phyloP scores from a whole-genome alignment of 2,113 vertebrate species.

The Seriola aureovittata region DNA sequence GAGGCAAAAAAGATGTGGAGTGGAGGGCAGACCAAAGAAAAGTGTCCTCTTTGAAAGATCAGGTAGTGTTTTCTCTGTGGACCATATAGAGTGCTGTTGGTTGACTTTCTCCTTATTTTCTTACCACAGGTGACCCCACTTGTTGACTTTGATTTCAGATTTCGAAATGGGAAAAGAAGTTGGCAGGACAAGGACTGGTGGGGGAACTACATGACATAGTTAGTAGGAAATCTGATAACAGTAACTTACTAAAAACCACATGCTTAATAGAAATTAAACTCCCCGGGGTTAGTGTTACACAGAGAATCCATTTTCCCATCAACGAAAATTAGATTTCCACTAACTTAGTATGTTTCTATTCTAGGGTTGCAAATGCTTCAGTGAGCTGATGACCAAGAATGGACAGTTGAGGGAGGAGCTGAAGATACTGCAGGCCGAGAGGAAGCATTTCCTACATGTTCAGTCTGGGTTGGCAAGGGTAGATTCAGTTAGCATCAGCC shows the following conservation, averaged over 20 bases:
- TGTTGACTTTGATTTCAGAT: constrained; percentile 39
- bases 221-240: constrained; percentile 10
- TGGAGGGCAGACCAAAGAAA: constrained; percentile 14
- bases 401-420: constrained; percentile 46
- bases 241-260: neutral
- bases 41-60: constrained; percentile 20
- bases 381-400: constrained; percentile 37
- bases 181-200: neutral
- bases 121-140: neutral
- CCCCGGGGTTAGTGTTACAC: constrained; percentile 24
- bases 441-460: constrained; percentile 34
- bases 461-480: constrained; percentile 24
- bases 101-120: neutral
- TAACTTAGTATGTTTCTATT: constrained; percentile 7
- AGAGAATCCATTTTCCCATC: neutral
- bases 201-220: neutral
- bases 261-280: constrained; percentile 30
- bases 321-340: neutral
- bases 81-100: neutral
- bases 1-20: constrained; percentile 25
- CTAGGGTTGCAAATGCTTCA: constrained; percentile 25
- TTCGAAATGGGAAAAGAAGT: constrained; percentile 40
- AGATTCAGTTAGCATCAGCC: neutral
- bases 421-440: constrained; percentile 27
- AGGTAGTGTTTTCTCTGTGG: constrained; percentile 14